Conservation (phyloP, 1,140 invertebrate genomes). For the Drosophila biarmipes region DNA sequence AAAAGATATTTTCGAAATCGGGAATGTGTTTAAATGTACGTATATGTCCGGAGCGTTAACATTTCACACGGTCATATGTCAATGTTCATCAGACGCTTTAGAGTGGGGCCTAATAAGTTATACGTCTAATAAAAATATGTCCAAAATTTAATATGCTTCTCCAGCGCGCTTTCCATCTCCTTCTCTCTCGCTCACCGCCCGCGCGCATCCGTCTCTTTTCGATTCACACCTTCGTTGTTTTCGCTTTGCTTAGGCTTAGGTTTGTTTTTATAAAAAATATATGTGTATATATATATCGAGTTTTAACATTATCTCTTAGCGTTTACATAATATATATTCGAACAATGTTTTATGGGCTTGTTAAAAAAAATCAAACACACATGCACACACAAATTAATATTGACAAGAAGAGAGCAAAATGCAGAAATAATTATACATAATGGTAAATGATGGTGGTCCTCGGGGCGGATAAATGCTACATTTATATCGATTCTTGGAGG, state of each 20-base stretch:
- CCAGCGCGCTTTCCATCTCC: conserved; percentile 10
- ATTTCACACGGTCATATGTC: not conserved
- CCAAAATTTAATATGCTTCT: conserved; percentile 4
- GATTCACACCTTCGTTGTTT: conserved; percentile 42
- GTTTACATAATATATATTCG: conserved; percentile 41
- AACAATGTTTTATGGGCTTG: conserved; percentile 43
- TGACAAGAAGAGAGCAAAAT: conserved; percentile 51
- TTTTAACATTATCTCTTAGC: conserved; percentile 43
- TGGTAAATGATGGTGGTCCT: conserved; percentile 3
- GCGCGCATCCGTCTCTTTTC: conserved; percentile 2
- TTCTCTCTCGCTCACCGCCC: conserved; percentile 5
- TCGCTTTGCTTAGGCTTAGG: conserved; percentile 31
- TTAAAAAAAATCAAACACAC: conserved; percentile 37
- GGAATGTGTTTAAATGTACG: conserved; percentile 28
- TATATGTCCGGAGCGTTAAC: conserved; percentile 1
- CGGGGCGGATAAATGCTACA: conserved; percentile 2
- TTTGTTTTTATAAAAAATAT: conserved; percentile 47
- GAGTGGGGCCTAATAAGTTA: not conserved
- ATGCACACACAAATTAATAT: conserved; percentile 16
- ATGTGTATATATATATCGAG: conserved; percentile 37
- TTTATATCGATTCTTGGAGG: conserved; percentile 16
- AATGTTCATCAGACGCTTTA: not conserved
- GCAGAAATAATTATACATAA: conserved; percentile 6
- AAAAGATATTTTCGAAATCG: conserved; percentile 29
- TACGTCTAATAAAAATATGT: conserved; percentile 5